Evolutionary conservation across 2,797 vertebrate species (phyloP).

Genomic region (Denticeps clupeoides): DNA sequence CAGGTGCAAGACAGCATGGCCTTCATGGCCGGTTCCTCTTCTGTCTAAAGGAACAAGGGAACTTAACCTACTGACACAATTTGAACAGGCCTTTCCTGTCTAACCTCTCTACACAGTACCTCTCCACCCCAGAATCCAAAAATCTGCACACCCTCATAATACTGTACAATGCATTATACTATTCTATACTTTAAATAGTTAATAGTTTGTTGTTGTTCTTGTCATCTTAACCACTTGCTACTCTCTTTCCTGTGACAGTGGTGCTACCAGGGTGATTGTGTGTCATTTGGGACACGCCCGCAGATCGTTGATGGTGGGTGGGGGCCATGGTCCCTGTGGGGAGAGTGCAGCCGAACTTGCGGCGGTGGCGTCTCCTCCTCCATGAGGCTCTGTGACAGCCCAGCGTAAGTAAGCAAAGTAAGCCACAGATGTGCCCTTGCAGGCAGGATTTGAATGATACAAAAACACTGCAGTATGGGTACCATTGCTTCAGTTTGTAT

Average conservation of each 20-base stretch:
- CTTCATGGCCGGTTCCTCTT: constrained; percentile 10
- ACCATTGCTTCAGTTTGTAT: no score
- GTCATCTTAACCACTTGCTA: no score
- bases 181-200: no score
- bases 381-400: constrained; percentile 98
- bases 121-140: no score
- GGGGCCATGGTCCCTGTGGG: constrained; percentile 95
- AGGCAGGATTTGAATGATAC: no score
- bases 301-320: constrained; percentile 85
- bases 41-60: constrained; percentile 8
- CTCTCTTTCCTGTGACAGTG: constrained; percentile 57
- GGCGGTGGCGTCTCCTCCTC: constrained; percentile 95
- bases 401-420: constrained; percentile 99
- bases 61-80: constrained; percentile 57
- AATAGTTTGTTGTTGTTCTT: no score
- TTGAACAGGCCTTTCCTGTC: no score
- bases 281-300: constrained; percentile 88
- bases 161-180: no score
- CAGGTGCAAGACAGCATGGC: constrained; percentile 12
- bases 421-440: constrained; percentile 74
- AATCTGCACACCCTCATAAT: no score
- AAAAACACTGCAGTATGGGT: no score
- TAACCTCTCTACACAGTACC: constrained; percentile 3
- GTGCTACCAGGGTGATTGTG: constrained; percentile 96
- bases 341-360: constrained; percentile 96